These are phyloP conservation scores for Temnothorax longispinosus DNA, from an alignment of 1,140 invertebrate species.

Conservation along the genomic window DNA sequence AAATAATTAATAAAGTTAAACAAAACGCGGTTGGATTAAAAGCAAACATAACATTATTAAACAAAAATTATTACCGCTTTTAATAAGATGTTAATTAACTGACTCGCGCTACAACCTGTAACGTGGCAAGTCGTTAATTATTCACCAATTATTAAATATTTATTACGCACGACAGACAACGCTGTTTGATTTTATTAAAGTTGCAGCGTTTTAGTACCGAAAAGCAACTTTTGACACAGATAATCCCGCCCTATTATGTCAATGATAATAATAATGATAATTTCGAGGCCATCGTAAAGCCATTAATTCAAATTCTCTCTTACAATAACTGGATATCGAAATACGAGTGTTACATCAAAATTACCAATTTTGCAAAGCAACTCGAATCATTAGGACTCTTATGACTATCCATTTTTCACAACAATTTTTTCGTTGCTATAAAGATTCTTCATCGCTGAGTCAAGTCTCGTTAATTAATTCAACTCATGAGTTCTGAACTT, in stretches of 20 bases:
- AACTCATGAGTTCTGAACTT: background rate
- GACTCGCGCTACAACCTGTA: background rate
- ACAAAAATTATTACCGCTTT: conserved; percentile 27
- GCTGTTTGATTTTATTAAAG: conserved; percentile 12
- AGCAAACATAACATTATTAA: conserved; percentile 31
- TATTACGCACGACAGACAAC: background rate
- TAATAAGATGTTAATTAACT: conserved; percentile 42
- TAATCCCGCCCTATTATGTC: background rate
- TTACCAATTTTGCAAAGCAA: background rate
- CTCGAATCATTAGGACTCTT: background rate
- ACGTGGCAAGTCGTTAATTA: conserved; percentile 13
- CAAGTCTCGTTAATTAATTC: background rate
- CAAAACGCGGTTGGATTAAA: conserved; percentile 11
- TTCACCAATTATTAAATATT: conserved; percentile 42
- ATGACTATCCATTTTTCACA: conserved; percentile 7
- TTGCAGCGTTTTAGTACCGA: background rate
- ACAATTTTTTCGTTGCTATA: background rate
- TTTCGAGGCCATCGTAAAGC: background rate
- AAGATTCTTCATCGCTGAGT: background rate
- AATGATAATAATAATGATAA: conserved; percentile 13
- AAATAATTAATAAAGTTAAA: conserved; percentile 37
- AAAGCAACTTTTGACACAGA: background rate
- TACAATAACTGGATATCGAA: background rate
- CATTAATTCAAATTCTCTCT: conserved; percentile 6
- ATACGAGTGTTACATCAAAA: background rate